Evolutionary conservation across 2,888 invertebrate species (phyloP).

Genomic region (Perizoma affinitatum): DNA sequence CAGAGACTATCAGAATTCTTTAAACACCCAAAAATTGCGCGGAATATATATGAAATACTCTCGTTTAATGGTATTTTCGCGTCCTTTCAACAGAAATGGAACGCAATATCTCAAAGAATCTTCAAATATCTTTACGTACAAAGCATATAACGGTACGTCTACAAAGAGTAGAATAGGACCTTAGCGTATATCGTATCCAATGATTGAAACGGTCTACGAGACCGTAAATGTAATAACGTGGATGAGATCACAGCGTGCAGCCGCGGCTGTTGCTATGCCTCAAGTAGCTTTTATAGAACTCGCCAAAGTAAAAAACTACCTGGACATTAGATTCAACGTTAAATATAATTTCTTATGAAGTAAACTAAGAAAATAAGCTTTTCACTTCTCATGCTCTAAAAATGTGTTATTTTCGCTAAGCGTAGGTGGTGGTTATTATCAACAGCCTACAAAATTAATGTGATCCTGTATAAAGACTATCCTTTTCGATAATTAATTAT

Average conservation of each 20-base stretch:
- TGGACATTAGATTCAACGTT: no score
- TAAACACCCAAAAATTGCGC: constrained; percentile 4
- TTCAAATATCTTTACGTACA: constrained; percentile 5
- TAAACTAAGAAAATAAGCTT: no score
- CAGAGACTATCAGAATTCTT: constrained; percentile 1
- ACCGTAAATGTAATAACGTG: constrained; percentile 29
- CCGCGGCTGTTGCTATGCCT: constrained; percentile 10
- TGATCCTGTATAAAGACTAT: no score
- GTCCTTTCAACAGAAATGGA: constrained; percentile 19
- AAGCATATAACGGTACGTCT: background rate
- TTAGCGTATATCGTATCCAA: constrained; percentile 10
- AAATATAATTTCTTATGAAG: no score
- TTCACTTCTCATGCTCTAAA: no score
- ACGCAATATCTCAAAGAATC: constrained; percentile 22
- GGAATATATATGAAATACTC: constrained; percentile 17
- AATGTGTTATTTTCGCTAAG: no score
- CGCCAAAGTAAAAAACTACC: no score
- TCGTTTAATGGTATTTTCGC: constrained; percentile 12
- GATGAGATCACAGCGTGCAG: constrained; percentile 19
- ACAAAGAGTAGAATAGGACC: constrained; percentile 9
- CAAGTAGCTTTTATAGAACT: constrained; percentile 1
- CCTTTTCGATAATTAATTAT: no score
- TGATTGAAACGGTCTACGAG: constrained; percentile 29
- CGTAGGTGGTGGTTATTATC: no score
- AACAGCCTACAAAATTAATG: no score